These are phyloP conservation scores for Atherinosoma microstoma DNA, from an alignment of 2,797 vertebrate genomes.

Conservation along the genomic window DNA sequence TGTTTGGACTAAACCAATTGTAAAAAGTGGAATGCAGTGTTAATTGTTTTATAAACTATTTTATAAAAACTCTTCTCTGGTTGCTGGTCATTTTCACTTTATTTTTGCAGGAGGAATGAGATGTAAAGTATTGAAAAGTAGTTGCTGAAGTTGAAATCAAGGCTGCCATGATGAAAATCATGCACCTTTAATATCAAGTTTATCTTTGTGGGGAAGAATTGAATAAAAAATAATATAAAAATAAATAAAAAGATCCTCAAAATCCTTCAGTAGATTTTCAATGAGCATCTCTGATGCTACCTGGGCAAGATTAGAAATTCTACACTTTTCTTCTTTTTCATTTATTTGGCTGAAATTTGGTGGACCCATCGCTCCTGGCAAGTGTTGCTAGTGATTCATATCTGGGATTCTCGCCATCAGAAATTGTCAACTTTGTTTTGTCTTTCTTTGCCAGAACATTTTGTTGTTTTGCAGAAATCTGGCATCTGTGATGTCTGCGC, in stretches of 20 bases:
- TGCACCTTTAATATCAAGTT: not conserved
- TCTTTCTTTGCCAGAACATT: not conserved
- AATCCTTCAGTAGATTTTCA: not conserved
- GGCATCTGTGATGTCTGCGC: conserved; percentile 21
- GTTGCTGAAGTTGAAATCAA: not conserved
- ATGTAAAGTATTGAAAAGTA: not conserved
- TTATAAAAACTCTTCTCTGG: no score
- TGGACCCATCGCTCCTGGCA: not conserved
- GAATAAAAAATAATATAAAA: no score
- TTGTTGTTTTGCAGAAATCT: conserved; percentile 15
- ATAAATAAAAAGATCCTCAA: not conserved
- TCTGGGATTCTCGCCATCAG: conserved; percentile 23
- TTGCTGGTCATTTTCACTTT: not conserved
- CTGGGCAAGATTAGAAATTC: not conserved
- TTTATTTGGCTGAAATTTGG: not conserved
- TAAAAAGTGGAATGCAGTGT: not conserved
- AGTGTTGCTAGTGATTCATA: not conserved
- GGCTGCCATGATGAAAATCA: not conserved
- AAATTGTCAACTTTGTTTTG: not conserved
- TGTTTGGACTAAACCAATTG: not conserved
- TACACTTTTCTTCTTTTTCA: not conserved
- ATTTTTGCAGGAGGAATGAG: not conserved
- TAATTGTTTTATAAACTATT: not conserved
- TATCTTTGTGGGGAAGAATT: not conserved
- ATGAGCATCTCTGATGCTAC: not conserved